phyloP scores from a whole-genome alignment of 2,888 invertebrate species.

The Brachylomia viminalis region DNA sequence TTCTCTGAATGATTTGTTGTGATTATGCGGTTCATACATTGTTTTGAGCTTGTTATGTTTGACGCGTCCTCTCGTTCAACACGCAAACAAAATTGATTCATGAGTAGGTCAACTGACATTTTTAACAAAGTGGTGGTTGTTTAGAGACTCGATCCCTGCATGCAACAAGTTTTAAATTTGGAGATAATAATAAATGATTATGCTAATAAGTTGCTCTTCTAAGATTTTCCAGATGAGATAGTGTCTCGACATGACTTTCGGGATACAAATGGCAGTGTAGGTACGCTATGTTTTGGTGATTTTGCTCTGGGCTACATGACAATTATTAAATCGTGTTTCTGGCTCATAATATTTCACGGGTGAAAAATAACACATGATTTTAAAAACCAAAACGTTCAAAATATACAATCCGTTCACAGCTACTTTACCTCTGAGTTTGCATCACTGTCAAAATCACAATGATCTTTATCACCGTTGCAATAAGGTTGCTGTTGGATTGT shows the following conservation, averaged over 20 bases:
- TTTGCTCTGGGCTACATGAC: background rate
- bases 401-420: too few relatives aligned
- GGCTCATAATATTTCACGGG: background rate
- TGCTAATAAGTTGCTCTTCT: background rate
- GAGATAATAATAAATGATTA: background rate
- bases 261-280: too few relatives aligned
- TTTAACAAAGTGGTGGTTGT: background rate
- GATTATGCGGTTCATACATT: background rate
- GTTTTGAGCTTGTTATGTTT: too few relatives aligned
- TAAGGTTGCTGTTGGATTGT: too few relatives aligned
- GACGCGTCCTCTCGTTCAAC: background rate
- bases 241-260: background rate
- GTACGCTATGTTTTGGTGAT: background rate
- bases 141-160: background rate
- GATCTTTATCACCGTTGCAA: too few relatives aligned
- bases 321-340: background rate
- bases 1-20: constrained; percentile 7
- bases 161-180: background rate
- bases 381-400: background rate
- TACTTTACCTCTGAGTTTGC: too few relatives aligned
- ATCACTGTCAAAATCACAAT: too few relatives aligned
- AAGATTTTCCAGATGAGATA: too few relatives aligned
- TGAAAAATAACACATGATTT: background rate
- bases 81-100: background rate
- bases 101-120: background rate